Evolutionary conservation across 1,140 invertebrate genomes (phyloP).

Genomic region (Drosophila azteca): DNA sequence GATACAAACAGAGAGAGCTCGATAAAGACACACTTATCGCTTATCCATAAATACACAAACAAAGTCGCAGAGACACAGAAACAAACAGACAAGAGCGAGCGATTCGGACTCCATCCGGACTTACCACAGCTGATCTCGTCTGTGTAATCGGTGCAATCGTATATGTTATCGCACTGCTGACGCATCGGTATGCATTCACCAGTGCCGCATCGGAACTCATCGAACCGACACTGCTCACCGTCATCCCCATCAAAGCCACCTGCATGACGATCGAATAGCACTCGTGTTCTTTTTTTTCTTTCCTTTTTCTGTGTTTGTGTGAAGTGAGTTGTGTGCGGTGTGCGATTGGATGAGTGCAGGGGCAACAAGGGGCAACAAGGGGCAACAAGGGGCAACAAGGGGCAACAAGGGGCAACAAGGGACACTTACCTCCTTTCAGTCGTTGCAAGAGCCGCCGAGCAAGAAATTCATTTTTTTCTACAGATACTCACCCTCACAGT

Average conservation of each 20-base stretch:
- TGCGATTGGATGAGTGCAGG: neutral
- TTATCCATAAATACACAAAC: constrained; percentile 14
- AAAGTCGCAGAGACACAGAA: constrained; percentile 18
- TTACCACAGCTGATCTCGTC: constrained; percentile 91
- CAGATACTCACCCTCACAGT: constrained; percentile 86
- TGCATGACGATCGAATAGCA: constrained; percentile 34
- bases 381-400: neutral
- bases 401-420: neutral
- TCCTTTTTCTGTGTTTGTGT: constrained; percentile 10
- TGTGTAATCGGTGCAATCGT: constrained; percentile 89
- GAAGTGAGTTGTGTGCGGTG: constrained; percentile 1
- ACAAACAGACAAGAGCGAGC: constrained; percentile 2
- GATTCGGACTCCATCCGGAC: constrained; percentile 49
- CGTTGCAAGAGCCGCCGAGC: neutral
- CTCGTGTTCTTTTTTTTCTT: constrained; percentile 10
- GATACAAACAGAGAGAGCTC: constrained; percentile 26
- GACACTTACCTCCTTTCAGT: constrained; percentile 22
- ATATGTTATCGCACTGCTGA: constrained; percentile 87
- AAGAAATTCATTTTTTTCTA: constrained; percentile 4
- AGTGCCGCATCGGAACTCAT: constrained; percentile 89
- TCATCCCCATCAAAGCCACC: constrained; percentile 63
- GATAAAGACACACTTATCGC: neutral
- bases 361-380: neutral
- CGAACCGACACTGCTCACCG: constrained; percentile 66
- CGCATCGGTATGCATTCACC: constrained; percentile 87